phyloP scores from a whole-genome alignment of 1,140 invertebrate genomes.

The Triops cancriformis region DNA sequence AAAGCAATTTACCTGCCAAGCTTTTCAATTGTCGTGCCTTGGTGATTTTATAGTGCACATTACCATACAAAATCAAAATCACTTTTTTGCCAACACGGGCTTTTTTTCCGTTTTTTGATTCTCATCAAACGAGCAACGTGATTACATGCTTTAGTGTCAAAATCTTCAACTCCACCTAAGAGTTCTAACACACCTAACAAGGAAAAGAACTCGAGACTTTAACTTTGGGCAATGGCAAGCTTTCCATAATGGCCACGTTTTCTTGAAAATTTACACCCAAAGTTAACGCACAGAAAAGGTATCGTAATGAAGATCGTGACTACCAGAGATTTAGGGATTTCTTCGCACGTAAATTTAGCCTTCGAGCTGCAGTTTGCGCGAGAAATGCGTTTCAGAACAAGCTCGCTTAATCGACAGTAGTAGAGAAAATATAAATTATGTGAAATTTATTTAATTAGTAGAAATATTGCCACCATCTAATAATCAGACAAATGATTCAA shows the following conservation, averaged over 20 bases:
- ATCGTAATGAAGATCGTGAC: not conserved
- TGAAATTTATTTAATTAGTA: too few relatives aligned
- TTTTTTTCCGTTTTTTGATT: not conserved
- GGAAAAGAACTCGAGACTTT: not conserved
- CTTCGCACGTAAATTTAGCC: not conserved
- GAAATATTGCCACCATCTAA: too few relatives aligned
- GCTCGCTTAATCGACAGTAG: not conserved
- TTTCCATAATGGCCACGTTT: too few relatives aligned
- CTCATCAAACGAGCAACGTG: not conserved
- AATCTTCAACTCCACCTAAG: not conserved
- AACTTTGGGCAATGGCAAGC: too few relatives aligned
- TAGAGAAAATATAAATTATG: not conserved
- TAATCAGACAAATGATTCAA: too few relatives aligned
- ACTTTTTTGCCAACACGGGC: not conserved
- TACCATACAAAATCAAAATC: not conserved
- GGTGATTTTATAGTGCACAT: not conserved
- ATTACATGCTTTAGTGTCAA: not conserved
- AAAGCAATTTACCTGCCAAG: not conserved
- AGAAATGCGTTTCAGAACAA: not conserved
- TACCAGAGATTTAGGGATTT: not conserved
- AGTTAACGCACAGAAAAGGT: not conserved
- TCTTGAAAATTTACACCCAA: too few relatives aligned
- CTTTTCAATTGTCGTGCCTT: constrained; percentile 1
- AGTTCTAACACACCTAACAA: not conserved
- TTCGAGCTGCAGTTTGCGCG: not conserved